A percentile compares a stretch with the other conserved stretches of the same genome.
phyloP scores from a whole-genome alignment of 2,888 invertebrate genomes.

The Neria commutata region DNA sequence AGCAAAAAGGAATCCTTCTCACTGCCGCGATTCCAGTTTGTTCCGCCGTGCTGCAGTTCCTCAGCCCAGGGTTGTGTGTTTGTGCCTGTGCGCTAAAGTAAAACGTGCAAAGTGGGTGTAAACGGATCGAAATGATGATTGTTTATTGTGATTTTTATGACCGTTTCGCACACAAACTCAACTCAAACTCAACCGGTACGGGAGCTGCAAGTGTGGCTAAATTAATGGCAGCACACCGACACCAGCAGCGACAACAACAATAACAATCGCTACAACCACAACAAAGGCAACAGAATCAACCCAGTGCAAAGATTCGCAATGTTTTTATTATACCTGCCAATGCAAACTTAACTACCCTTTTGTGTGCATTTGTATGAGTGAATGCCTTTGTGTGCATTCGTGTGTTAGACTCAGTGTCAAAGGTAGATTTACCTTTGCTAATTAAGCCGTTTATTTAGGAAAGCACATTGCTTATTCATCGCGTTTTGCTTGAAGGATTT shows the following conservation, averaged over 20 bases:
- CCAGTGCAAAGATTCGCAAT: not conserved
- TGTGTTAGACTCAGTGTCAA: not conserved
- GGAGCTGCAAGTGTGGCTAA: not conserved
- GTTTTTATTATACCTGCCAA: not conserved
- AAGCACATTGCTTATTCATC: too few species aligned
- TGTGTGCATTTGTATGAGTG: conserved; percentile 33
- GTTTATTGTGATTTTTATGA: conserved; percentile 56
- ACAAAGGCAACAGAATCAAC: too few species aligned
- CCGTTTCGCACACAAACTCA: conserved; percentile 52
- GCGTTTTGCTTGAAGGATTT: too few species aligned
- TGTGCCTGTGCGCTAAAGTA: conserved; percentile 31
- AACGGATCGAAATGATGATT: conserved; percentile 51
- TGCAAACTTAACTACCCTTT: conserved; percentile 22
- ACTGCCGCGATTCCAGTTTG: too few species aligned
- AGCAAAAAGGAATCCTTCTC: too few species aligned
- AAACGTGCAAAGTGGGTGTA: conserved; percentile 57
- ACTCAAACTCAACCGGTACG: too few species aligned
- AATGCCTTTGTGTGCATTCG: not conserved
- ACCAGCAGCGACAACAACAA: not conserved
- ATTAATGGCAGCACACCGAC: too few species aligned
- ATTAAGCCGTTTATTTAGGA: not conserved
- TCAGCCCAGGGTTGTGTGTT: too few species aligned
- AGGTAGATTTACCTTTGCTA: not conserved
- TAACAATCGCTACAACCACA: not conserved
- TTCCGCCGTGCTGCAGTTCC: too few species aligned